phyloP scores from a whole-genome alignment of 2,888 invertebrate genomes.

The Unio pictorum region DNA sequence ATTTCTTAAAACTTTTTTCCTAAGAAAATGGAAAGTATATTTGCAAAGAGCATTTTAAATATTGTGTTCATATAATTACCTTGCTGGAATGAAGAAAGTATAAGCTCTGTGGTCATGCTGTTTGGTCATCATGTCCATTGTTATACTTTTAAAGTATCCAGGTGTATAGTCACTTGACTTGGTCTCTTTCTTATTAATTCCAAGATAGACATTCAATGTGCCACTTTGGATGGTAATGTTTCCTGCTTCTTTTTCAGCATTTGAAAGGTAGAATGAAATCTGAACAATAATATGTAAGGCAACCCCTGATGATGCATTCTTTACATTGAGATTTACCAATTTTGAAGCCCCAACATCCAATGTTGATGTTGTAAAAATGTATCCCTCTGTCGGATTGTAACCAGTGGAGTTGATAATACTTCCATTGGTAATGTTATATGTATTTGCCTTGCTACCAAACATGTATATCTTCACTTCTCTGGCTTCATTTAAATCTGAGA shows the following conservation, averaged over 20 bases:
- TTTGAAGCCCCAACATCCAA: constrained; percentile 14
- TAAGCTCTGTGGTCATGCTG: constrained; percentile 41
- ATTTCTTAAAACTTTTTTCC: too few relatives aligned
- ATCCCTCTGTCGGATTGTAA: constrained; percentile 38
- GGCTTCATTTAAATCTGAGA: constrained; percentile 28
- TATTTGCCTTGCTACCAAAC: constrained; percentile 8
- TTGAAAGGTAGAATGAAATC: constrained; percentile 20
- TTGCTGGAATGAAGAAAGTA: constrained; percentile 43
- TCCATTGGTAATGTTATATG: constrained; percentile 15
- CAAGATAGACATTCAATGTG: constrained; percentile 23
- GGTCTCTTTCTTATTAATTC: constrained; percentile 5
- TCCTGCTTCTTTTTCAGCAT: neutral
- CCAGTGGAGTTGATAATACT: constrained; percentile 26
- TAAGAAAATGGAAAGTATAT: neutral
- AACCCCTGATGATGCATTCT: constrained; percentile 10
- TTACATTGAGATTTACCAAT: constrained; percentile 19
- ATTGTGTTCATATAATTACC: constrained; percentile 23
- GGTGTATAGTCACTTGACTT: too few relatives aligned
- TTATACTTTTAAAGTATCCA: too few relatives aligned
- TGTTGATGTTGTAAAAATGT: constrained; percentile 19
- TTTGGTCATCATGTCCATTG: constrained; percentile 10
- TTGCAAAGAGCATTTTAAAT: too few relatives aligned
- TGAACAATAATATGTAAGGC: constrained; percentile 41
- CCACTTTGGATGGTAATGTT: constrained; percentile 2
- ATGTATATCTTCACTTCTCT: constrained; percentile 34